Percentiles rank a stretch among this genome's conserved stretches.
Conservation (phyloP, 2,797 vertebrate genomes). For the Macrochelys suwanniensis region DNA sequence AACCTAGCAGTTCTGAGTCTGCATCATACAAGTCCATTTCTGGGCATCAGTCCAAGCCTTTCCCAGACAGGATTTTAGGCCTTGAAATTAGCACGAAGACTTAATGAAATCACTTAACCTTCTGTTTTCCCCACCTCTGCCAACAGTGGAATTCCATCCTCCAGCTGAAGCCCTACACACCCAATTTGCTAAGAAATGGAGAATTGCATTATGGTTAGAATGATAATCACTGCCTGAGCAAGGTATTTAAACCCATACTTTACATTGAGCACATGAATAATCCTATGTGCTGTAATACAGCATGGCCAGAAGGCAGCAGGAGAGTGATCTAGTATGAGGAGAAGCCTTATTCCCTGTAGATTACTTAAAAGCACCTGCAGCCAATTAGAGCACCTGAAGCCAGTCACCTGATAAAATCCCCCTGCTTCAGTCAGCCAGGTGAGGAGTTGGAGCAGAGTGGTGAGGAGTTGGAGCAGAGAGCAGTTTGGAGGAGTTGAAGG, state of each 20-base stretch:
- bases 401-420: no score
- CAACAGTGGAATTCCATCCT: rapidly evolving
- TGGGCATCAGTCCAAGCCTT: background rate
- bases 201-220: background rate
- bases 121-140: background rate
- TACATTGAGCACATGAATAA: rapidly evolving
- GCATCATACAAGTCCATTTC: background rate
- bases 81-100: background rate
- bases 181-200: background rate
- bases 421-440: no score
- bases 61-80: background rate
- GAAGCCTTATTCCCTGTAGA: no score
- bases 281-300: background rate
- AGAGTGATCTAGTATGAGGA: no score
- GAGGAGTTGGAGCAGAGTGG: no score
- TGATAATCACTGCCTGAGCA: rapidly evolving
- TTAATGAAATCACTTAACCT: background rate
- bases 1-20: background rate
- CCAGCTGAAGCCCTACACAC: rapidly evolving
- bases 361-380: no score
- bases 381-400: no score
- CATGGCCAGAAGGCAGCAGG: no score
- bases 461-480: no score
- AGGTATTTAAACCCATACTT: background rate
- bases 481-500: no score